These are phyloP conservation scores for Pyrgilauda ruficollis DNA, from an alignment of 2,113 vertebrate genomes.

Conservation along the genomic window DNA sequence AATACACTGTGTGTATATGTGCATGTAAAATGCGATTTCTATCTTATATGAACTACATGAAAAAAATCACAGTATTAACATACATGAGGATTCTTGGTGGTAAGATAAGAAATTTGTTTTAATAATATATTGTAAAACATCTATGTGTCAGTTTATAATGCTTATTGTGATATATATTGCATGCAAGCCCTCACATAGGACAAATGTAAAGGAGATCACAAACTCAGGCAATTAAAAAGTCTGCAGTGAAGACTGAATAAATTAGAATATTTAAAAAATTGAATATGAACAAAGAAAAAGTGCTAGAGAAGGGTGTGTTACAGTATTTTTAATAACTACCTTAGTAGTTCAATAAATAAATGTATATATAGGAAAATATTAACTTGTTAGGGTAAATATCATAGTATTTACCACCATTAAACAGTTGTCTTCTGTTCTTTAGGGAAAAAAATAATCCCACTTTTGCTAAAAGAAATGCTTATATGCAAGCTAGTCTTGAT, in stretches of 20 bases:
- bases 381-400: neutral
- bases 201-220: neutral
- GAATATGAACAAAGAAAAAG: neutral
- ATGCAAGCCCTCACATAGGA: neutral
- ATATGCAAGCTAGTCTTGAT: neutral
- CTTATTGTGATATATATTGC: neutral
- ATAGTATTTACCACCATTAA: neutral
- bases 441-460: neutral
- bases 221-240: neutral
- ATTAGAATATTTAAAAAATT: neutral
- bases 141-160: neutral
- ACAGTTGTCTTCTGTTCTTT: neutral
- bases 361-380: neutral
- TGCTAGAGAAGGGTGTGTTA: neutral
- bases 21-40: neutral
- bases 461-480: neutral
- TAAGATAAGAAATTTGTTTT: neutral
- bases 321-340: neutral
- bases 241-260: neutral
- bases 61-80: neutral
- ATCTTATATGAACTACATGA: neutral
- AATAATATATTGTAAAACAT: neutral
- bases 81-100: accelerated
- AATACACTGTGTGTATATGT: neutral
- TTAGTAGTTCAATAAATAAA: neutral